Evolutionary conservation across 2,888 invertebrate genomes (phyloP), one percentile per base, ranked within the genome.

Genomic region (Philopedon plagiatum): DNA sequence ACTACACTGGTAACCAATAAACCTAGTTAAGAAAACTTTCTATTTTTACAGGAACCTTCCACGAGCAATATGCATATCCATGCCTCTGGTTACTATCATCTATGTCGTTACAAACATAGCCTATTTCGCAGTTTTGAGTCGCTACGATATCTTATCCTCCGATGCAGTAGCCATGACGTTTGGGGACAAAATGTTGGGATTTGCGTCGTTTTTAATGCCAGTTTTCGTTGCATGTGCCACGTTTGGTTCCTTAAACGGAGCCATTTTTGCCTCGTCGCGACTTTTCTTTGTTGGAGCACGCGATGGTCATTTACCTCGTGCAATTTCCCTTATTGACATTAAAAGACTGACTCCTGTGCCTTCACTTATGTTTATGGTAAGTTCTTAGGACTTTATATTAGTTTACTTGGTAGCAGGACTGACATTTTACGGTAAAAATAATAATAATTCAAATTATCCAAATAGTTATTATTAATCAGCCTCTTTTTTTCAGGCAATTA

Each of bases 161-260:
- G 92, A 96, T 83, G 98, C 99, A n/a, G 98, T 99, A 76, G 99
- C 98, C 79, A 97, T 99, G 95, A 95, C 95, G 39, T 97, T 98
- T 84, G 94, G 95, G 9, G 89, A 91, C 73, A 88, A 90, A 78
- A 89, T 95, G 19, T 87, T 98, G 73, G 94, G 96, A 5, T 87
- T 87, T 73, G 88, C 94, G 80, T 88, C 91, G 5, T 93, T 94
- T 90, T 89, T 92, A n/a, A 97, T 98, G 90, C 97, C 98, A 0
- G 85, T 95, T 2, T 91, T 98, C 87, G 98, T 98, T 1, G 97
- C 97, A 0, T 90, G 96, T 69, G 97, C 98, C 0, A 94, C 96
- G 1, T 91, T 97, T 82, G 98, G 98, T 71, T 97, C 97, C 0
- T 88, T 98, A 5, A 95, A 96, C 74, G 97, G 98, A 63, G 97